phyloP scores from a whole-genome alignment of 2,113 vertebrate species.

The Sula dactylatra region DNA sequence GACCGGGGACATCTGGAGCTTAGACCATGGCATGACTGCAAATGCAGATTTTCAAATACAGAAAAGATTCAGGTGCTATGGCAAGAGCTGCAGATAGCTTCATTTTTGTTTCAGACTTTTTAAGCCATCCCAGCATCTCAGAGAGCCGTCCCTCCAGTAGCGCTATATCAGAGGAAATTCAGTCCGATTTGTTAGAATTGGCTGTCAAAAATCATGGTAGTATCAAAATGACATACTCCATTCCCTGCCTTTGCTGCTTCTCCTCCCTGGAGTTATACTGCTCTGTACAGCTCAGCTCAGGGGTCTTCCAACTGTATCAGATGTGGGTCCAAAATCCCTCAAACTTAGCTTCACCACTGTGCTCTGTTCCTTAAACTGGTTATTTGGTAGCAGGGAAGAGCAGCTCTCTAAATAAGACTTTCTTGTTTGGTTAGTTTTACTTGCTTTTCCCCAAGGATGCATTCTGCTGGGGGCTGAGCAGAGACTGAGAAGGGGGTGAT shows the following conservation, averaged over 20 bases:
- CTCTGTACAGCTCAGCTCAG: not conserved
- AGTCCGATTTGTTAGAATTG: not conserved
- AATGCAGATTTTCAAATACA: not conserved
- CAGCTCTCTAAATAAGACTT: not conserved
- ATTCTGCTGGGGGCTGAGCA: not conserved
- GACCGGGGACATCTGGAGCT: not conserved
- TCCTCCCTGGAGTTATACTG: not conserved
- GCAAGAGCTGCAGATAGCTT: not conserved
- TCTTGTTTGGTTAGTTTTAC: not conserved
- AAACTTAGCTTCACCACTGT: not conserved
- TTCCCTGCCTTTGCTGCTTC: not conserved
- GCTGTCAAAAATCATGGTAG: not conserved
- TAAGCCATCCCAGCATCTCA: not conserved
- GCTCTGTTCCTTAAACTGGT: not conserved
- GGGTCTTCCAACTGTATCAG: not conserved
- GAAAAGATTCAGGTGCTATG: not conserved
- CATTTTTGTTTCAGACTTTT: not conserved
- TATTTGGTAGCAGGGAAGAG: not conserved
- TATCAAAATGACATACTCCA: not conserved
- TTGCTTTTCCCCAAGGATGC: not conserved
- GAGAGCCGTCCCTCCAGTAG: not conserved
- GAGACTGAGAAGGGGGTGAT: not conserved
- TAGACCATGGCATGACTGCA: not conserved
- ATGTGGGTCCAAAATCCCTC: not conserved
- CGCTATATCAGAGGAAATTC: not conserved